These are phyloP conservation scores for Helogale parvula DNA, from an alignment of 2,113 vertebrate species.

Conservation along the genomic window DNA sequence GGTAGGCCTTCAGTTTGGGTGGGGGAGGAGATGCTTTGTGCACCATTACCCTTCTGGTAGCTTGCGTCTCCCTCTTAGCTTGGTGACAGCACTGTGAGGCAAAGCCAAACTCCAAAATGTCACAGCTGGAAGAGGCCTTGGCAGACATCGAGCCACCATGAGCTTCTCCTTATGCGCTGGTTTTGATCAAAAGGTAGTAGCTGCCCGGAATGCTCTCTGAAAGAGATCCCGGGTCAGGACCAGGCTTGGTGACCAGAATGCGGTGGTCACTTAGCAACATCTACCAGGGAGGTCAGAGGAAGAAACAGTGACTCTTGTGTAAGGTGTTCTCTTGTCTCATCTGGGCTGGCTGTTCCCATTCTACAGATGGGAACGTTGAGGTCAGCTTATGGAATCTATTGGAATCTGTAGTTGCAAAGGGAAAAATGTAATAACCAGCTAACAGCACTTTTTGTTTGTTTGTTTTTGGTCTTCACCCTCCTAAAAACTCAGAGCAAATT, in stretches of 20 bases:
- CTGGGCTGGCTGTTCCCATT: background rate
- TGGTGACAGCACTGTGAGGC: background rate
- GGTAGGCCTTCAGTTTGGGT: background rate
- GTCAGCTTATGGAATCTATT: background rate
- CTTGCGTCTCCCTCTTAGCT: background rate
- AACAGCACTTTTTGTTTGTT: background rate
- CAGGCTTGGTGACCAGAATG: background rate
- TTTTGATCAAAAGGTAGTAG: background rate
- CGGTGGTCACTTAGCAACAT: background rate
- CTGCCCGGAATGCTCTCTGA: background rate
- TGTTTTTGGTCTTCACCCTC: background rate
- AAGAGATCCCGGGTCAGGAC: background rate
- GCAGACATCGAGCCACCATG: background rate
- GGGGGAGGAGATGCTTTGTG: background rate
- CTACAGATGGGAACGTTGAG: background rate
- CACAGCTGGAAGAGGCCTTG: background rate
- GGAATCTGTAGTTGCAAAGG: background rate
- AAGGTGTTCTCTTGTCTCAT: background rate
- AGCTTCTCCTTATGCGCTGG: background rate
- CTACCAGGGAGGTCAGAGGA: background rate
- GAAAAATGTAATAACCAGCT: background rate
- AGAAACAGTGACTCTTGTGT: background rate
- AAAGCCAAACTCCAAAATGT: background rate
- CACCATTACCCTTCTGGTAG: background rate
- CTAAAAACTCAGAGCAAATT: constrained; percentile 15